Conservation (phyloP, 2,797 vertebrate genomes). For the Galaxias olidus region DNA sequence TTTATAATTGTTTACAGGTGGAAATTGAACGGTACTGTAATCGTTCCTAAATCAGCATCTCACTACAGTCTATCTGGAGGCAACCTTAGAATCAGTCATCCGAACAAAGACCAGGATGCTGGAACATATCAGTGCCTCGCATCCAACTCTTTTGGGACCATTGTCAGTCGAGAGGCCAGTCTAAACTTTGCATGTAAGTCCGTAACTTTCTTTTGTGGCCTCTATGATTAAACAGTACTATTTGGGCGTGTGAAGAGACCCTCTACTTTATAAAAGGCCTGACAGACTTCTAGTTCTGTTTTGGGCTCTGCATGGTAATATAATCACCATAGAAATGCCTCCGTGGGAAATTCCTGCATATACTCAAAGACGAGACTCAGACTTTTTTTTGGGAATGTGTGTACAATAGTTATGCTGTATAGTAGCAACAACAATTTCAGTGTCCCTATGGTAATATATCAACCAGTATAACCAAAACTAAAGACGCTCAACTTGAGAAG, state of each 20-base stretch:
- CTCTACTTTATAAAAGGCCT: constrained; percentile 25
- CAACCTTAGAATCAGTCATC: constrained; percentile 89
- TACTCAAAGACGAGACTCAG: constrained; percentile 22
- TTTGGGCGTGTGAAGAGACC: constrained; percentile 11
- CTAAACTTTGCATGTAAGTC: constrained; percentile 97
- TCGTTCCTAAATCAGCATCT: constrained; percentile 84
- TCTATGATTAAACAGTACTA: constrained; percentile 25
- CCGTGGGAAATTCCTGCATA: constrained; percentile 30
- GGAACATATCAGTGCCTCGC: constrained; percentile 95
- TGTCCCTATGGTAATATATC: constrained; percentile 7
- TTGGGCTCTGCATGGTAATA: constrained; percentile 28
- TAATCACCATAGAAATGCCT: constrained; percentile 46
- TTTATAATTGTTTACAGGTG: constrained; percentile 75
- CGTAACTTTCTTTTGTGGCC: constrained; percentile 15
- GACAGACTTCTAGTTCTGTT: constrained; percentile 19
- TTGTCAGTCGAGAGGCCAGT: constrained; percentile 90
- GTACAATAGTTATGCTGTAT: background rate
- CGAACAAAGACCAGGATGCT: constrained; percentile 87
- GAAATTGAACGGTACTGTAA: constrained; percentile 89
- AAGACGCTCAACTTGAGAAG: too few relatives aligned
- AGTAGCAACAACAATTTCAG: constrained; percentile 5
- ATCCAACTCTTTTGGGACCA: constrained; percentile 90
- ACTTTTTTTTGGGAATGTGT: constrained; percentile 15
- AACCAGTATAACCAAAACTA: too few relatives aligned
- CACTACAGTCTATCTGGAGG: constrained; percentile 90